Evolutionary conservation across 2,797 vertebrate genomes (phyloP).

Genomic region (Apodemus agrarius): DNA sequence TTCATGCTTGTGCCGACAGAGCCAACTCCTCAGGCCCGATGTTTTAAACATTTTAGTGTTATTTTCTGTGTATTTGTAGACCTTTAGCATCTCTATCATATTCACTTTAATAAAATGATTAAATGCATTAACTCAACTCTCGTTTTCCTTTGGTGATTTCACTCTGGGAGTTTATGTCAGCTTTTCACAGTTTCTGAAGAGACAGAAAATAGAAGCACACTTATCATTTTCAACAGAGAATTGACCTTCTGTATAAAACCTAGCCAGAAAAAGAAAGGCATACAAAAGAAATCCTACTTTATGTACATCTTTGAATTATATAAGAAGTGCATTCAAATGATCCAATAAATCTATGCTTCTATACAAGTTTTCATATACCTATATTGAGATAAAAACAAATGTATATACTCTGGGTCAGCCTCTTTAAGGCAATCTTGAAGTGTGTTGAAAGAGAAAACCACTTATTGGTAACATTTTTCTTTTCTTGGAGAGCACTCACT

Average conservation of each 20-base stretch:
- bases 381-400: background rate
- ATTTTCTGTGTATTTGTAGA: background rate
- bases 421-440: conserved; percentile 30
- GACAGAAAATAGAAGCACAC: background rate
- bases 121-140: background rate
- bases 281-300: background rate
- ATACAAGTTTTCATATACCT: background rate
- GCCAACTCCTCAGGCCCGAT: background rate
- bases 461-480: background rate
- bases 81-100: background rate
- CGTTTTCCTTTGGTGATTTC: background rate
- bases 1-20: no score
- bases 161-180: background rate
- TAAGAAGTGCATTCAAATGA: conserved; percentile 39
- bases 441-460: conserved; percentile 15
- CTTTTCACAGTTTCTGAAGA: background rate
- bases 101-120: background rate
- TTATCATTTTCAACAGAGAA: background rate
- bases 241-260: conserved; percentile 30
- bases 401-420: background rate
- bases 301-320: conserved; percentile 4
- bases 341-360: background rate
- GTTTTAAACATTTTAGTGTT: background rate
- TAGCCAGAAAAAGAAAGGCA: background rate
- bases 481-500: background rate